A percentile compares a stretch with the other conserved stretches of the same genome.
Evolutionary conservation across 2,113 vertebrate species (phyloP).

Genomic region (Bos taurus): DNA sequence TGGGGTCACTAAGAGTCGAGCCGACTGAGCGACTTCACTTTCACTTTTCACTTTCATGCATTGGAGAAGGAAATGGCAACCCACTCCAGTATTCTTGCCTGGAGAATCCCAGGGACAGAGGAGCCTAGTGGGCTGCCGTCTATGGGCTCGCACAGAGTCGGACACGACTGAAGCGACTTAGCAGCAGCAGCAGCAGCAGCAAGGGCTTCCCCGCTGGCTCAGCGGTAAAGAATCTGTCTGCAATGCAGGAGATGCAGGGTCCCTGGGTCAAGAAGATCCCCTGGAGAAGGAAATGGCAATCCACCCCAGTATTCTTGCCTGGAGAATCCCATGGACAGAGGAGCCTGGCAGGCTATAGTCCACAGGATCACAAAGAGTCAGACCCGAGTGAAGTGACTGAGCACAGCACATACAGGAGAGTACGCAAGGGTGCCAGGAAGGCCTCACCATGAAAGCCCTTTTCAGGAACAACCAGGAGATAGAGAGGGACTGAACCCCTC

Average conservation of each 20-base stretch:
- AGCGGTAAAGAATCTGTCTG: neutral
- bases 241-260: neutral
- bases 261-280: neutral
- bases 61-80: too few relatives aligned
- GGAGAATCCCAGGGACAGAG: neutral
- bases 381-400: neutral
- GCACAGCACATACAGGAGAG: neutral
- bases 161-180: too few relatives aligned
- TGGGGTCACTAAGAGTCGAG: too few relatives aligned
- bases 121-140: neutral
- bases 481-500: rapidly evolving
- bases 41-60: too few relatives aligned
- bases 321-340: neutral
- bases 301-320: neutral
- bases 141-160: too few relatives aligned
- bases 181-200: too few relatives aligned
- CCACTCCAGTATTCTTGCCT: neutral
- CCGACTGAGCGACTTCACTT: too few relatives aligned
- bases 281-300: neutral
- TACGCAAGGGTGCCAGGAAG: rapidly evolving
- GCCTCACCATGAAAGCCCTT: neutral
- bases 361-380: neutral
- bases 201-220: neutral
- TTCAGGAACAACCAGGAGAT: too few relatives aligned
- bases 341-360: neutral